These are phyloP conservation scores for Acanthurus leucopareius DNA, from an alignment of 2,797 vertebrate species.

Conservation along the genomic window DNA sequence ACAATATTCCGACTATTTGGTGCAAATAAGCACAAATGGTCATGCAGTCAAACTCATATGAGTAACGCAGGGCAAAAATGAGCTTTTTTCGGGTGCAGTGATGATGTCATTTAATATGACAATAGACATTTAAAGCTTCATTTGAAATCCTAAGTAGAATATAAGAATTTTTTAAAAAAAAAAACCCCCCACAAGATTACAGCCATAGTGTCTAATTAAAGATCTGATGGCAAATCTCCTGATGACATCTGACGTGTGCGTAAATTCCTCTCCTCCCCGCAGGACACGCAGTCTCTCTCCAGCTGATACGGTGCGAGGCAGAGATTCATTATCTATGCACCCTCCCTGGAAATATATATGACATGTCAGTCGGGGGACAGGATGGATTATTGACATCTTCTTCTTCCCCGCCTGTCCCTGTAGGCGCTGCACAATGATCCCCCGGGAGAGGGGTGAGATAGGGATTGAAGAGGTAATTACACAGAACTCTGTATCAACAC, in stretches of 20 bases:
- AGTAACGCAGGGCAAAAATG: too few relatives aligned
- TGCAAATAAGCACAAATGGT: too few relatives aligned
- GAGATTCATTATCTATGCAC: slow-evolving; percentile 75
- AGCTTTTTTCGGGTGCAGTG: too few relatives aligned
- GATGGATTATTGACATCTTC: slow-evolving; percentile 83
- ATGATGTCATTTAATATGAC: too few relatives aligned
- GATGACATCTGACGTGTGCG: slow-evolving; percentile 58
- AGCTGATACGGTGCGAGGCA: slow-evolving; percentile 62
- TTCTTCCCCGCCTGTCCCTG: slow-evolving; percentile 65
- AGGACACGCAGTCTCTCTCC: slow-evolving; percentile 64
- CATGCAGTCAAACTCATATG: too few relatives aligned
- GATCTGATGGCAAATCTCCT: slow-evolving; percentile 55
- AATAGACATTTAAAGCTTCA: too few relatives aligned
- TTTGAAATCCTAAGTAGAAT: too few relatives aligned
- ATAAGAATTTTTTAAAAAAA: too few relatives aligned
- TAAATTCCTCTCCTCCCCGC: slow-evolving; percentile 56
- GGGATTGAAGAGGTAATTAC: slow-evolving; percentile 80
- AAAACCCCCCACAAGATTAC: too few relatives aligned
- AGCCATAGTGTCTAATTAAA: slow-evolving; percentile 59
- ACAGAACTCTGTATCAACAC: slow-evolving; percentile 71
- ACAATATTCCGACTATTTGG: too few relatives aligned
- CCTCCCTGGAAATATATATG: slow-evolving; percentile 73
- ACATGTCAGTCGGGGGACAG: slow-evolving; percentile 69
- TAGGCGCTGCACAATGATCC: slow-evolving; percentile 64
- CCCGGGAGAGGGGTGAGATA: slow-evolving; percentile 61